Evolutionary conservation across 2,888 invertebrate genomes (phyloP).

Genomic region (Hyalella azteca): DNA sequence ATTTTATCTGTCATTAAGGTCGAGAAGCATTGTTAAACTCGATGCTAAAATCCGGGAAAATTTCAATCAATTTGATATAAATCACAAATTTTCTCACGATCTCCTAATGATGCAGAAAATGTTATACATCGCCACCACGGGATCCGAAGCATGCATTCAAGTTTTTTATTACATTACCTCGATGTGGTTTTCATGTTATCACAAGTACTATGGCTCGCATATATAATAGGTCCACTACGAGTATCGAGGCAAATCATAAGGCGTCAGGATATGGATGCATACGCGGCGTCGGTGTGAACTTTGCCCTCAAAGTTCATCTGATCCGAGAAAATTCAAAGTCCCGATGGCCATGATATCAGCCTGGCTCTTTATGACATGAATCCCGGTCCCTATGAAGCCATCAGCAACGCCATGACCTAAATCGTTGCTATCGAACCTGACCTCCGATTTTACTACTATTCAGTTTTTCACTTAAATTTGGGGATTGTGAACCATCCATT

Average conservation of each 20-base stretch:
- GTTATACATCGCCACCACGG: neutral
- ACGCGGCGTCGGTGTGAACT: constrained; percentile 18
- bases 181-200: too few species aligned
- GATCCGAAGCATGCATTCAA: neutral
- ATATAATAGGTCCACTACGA: too few species aligned
- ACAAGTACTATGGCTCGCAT: too few species aligned
- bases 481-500: too few species aligned
- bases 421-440: too few species aligned
- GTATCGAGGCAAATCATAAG: neutral
- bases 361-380: constrained; percentile 24
- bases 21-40: too few species aligned
- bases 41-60: too few species aligned
- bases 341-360: constrained; percentile 19
- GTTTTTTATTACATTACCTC: too few species aligned
- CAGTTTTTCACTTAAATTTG: too few species aligned
- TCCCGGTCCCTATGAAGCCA: constrained; percentile 29
- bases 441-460: too few species aligned
- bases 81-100: neutral
- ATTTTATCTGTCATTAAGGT: too few species aligned
- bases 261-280: neutral
- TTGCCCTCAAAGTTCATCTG: constrained; percentile 7
- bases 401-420: neutral
- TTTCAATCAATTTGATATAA: too few species aligned
- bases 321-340: constrained; percentile 27
- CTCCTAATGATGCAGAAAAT: neutral